Conservation (phyloP, 1,140 invertebrate species). For the Musca domestica region DNA sequence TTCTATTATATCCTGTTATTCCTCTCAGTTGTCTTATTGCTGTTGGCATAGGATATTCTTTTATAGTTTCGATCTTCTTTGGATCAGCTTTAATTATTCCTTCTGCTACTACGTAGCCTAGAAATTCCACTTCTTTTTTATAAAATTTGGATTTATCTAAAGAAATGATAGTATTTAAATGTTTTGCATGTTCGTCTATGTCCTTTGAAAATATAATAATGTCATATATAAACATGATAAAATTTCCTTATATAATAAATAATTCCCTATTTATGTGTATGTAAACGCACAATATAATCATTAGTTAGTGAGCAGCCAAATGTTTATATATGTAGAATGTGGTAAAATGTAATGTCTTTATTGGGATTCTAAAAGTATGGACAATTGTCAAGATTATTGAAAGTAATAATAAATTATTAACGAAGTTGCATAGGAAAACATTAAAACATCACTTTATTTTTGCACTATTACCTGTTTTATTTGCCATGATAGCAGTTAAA, state of each 20-base stretch:
- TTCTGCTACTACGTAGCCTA: slow-evolving; percentile 32
- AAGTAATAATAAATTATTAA: no score
- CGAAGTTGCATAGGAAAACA: no score
- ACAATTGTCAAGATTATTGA: no score
- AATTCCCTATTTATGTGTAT: no score
- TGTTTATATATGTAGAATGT: no score
- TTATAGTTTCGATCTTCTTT: slow-evolving; percentile 37
- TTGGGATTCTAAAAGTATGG: no score
- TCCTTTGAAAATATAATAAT: slow-evolving; percentile 31
- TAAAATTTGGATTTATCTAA: slow-evolving; percentile 33
- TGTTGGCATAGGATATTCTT: slow-evolving; percentile 26
- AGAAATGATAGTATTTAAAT: slow-evolving; percentile 37
- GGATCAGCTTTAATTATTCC: slow-evolving; percentile 37
- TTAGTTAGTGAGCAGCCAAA: no score
- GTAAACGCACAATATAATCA: no score
- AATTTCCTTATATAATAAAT: slow-evolving; percentile 29
- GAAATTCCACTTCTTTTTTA: slow-evolving; percentile 29
- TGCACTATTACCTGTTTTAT: no score
- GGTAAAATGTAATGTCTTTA: no score
- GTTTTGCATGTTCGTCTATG: slow-evolving; percentile 31
- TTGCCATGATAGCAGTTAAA: no score
- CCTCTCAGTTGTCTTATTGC: slow-evolving; percentile 30
- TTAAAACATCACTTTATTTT: no score
- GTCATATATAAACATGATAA: slow-evolving; percentile 35
- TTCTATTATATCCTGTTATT: slow-evolving; percentile 34